Base-by-base conservation (phyloP, 2,797 vertebrate genomes). In the Rhinogobio ventralis region DNA sequence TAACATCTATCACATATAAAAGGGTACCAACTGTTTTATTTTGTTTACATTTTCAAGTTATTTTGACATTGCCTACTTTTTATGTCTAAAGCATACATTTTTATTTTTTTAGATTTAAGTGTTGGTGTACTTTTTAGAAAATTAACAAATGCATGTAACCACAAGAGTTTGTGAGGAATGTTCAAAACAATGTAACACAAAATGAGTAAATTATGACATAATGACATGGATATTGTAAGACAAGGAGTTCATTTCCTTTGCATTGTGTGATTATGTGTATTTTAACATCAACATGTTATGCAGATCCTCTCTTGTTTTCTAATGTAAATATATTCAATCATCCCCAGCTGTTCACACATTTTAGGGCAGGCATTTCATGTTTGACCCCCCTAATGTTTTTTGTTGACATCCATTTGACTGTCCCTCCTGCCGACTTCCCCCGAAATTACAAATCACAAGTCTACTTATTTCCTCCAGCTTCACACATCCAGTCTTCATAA, bases 341-440 rank as follows among this genome's bases (percentile, higher is more conserved):
- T 83, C 14, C 20, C 13, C 64, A 25, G 64, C 25, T 60, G 64
- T 36, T 57, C 19, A 67, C 49, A 69, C 39, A 66, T 51, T 20
- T 45, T 1, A 30, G 15, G 30, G 8, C 25, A 33, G 53, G 28
- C 8, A 23, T 64, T 28, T 81, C 14, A 45, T 14, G 71, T 64
- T 49, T 74, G 55, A 74, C 62, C 33, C 13, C 13, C 46, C 64
- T 64, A 4, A 57, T 69, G 64, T 33, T 57, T 77, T 78, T 69
- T 49, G 19, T 49, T 30, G 0, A 5, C 15, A 64, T 25, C 5
- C n/a, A 33, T 75, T 67, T 84, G 33, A 33, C 20, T 15, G 19
- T 28, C 6, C n/a, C 60, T 36, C 36, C 19, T 10, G 25, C n/a
- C 6, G 19, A 46, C 62, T n/a, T 46, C 25, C 64, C 49, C 53